Evolutionary conservation across 2,888 invertebrate species (phyloP).

Genomic region (Tiphia femorata): DNA sequence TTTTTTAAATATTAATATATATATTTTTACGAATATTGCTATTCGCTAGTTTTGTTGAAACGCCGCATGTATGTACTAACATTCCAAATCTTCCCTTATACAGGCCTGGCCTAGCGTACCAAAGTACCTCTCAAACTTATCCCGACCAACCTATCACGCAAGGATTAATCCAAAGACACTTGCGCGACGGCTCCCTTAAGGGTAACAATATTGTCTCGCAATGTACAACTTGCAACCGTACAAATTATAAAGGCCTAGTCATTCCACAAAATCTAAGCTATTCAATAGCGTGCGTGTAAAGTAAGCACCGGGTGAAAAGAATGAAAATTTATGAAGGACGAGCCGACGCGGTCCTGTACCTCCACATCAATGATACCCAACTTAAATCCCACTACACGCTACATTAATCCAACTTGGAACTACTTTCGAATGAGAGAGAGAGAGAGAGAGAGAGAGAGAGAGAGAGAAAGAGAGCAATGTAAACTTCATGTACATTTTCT

Average conservation of each 20-base stretch:
- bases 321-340: conserved; percentile 8
- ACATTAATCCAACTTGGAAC: background rate
- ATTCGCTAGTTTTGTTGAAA: conserved; percentile 35
- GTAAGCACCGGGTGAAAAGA: conserved; percentile 18
- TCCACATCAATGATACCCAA: conserved; percentile 2
- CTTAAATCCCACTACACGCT: background rate
- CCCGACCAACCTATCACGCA: conserved; percentile 14
- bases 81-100: conserved; percentile 44
- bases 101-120: conserved; percentile 69
- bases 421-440: background rate
- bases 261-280: conserved; percentile 25
- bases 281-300: conserved; percentile 13
- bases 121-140: conserved; percentile 58
- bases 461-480: background rate
- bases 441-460: background rate
- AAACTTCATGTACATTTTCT: conserved; percentile 38
- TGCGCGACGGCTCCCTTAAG: conserved; percentile 15
- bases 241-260: conserved; percentile 38
- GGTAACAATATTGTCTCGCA: background rate
- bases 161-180: conserved; percentile 38
- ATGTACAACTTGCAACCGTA: conserved; percentile 4
- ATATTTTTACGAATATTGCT: conserved; percentile 27
- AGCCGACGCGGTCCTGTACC: conserved; percentile 10
- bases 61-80: conserved; percentile 62
- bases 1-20: conserved; percentile 29